Evolutionary conservation across 1,140 invertebrate species (phyloP).

Genomic region (Diprion similis): DNA sequence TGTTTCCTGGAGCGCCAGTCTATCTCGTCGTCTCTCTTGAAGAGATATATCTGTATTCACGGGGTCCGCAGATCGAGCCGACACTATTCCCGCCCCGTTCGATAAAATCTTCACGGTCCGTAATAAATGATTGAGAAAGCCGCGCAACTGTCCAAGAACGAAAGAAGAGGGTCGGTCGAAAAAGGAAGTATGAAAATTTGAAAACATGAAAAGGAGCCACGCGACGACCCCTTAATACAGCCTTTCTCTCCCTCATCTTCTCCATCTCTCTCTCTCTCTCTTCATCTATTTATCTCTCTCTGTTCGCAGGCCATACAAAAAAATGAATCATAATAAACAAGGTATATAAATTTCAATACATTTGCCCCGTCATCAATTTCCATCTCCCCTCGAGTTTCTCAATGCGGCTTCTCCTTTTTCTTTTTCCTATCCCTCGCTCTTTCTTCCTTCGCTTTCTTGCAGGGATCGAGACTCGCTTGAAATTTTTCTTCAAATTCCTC

Average conservation of each 20-base stretch:
- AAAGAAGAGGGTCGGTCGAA: not conserved
- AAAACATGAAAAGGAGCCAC: not conserved
- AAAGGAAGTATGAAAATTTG: not conserved
- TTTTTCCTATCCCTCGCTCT: not conserved
- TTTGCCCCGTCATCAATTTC: conserved; percentile 16
- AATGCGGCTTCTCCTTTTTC: conserved; percentile 9
- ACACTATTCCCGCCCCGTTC: not conserved
- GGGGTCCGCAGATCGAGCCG: too few species aligned
- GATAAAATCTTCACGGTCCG: not conserved
- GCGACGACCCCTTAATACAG: too few species aligned
- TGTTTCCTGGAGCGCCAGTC: not conserved
- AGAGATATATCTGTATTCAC: not conserved
- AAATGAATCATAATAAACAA: conserved; percentile 21
- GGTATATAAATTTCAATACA: conserved; percentile 28
- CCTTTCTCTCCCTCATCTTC: conserved; percentile 9
- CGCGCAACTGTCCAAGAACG: not conserved
- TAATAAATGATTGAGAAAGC: not conserved
- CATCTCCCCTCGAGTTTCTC: not conserved
- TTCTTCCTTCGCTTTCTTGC: not conserved
- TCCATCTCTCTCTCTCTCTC: conserved; percentile 14
- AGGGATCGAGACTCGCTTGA: not conserved
- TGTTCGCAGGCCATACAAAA: not conserved
- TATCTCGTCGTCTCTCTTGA: not conserved
- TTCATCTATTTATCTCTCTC: conserved; percentile 2
- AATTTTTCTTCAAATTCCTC: not conserved